These are phyloP conservation scores for Tiliacea citrago DNA, from an alignment of 2,888 invertebrate species.

Conservation along the genomic window DNA sequence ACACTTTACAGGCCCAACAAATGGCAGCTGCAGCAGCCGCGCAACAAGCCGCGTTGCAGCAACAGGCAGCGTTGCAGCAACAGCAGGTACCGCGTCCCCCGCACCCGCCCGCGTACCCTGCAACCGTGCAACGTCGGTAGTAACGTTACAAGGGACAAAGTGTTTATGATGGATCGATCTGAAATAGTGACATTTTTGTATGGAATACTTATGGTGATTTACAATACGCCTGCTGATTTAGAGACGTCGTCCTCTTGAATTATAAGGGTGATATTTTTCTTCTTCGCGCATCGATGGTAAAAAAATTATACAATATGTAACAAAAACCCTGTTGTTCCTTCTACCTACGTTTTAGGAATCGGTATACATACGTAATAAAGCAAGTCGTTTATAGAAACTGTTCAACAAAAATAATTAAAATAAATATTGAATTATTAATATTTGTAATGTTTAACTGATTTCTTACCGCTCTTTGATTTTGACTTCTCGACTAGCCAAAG, in stretches of 20 bases:
- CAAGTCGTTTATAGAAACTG: too few relatives aligned
- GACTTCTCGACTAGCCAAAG: too few relatives aligned
- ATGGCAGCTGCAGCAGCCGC: constrained; percentile 90
- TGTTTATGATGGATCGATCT: constrained; percentile 13
- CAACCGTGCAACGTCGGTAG: constrained; percentile 81
- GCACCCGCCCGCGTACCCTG: constrained; percentile 87
- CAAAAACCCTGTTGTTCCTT: too few relatives aligned
- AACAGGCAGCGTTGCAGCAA: constrained; percentile 91
- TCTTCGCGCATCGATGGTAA: background rate
- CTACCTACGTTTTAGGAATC: too few relatives aligned
- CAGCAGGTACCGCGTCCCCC: constrained; percentile 92
- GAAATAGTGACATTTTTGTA: background rate
- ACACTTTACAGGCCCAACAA: constrained; percentile 85
- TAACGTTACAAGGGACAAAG: background rate
- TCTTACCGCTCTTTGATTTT: too few relatives aligned
- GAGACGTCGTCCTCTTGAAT: background rate
- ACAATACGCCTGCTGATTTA: background rate
- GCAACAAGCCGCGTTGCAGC: constrained; percentile 91
- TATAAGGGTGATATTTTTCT: background rate
- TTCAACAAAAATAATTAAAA: too few relatives aligned
- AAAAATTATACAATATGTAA: too few relatives aligned
- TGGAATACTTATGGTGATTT: background rate
- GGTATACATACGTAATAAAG: too few relatives aligned
- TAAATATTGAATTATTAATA: too few relatives aligned
- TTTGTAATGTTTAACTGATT: too few relatives aligned